A percentile compares a stretch with the other conserved stretches of the same genome.
phyloP scores from a whole-genome alignment of 2,113 vertebrate genomes.

The Micromys minutus region DNA sequence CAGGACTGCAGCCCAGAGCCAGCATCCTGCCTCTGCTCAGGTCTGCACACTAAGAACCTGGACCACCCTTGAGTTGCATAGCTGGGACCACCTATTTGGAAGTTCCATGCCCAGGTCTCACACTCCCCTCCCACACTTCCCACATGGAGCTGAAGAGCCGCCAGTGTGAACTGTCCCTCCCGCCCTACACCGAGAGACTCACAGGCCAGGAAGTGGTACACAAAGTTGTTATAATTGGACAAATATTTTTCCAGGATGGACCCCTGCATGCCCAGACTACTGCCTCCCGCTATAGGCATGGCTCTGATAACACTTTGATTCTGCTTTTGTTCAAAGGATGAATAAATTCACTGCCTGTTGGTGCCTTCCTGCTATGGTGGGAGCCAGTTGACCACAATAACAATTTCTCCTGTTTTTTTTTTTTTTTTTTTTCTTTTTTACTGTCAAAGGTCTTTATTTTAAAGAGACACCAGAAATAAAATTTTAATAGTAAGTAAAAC shows the following conservation, averaged over 20 bases:
- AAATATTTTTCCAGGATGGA: neutral
- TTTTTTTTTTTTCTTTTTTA: neutral
- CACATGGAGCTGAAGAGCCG: neutral
- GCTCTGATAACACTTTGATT: neutral
- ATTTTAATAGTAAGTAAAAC: slow-evolving; percentile 34
- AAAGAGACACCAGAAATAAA: neutral
- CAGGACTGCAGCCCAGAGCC: neutral
- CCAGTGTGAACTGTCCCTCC: neutral
- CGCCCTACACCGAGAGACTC: neutral
- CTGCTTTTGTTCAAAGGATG: neutral
- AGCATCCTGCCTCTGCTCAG: neutral
- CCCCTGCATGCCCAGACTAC: neutral
- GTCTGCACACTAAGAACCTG: neutral
- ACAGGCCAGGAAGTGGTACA: neutral
- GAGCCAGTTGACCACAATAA: too few relatives aligned
- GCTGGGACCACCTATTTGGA: neutral
- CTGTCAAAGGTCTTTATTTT: neutral
- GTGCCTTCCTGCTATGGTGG: neutral
- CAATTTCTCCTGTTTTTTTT: neutral
- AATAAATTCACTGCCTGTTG: neutral
- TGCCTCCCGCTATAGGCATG: neutral
- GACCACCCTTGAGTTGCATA: too few relatives aligned
- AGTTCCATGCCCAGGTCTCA: neutral
- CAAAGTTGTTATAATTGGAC: neutral
- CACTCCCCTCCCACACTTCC: neutral